phyloP scores from a whole-genome alignment of 2,888 invertebrate genomes.

The Heliconius hortense region DNA sequence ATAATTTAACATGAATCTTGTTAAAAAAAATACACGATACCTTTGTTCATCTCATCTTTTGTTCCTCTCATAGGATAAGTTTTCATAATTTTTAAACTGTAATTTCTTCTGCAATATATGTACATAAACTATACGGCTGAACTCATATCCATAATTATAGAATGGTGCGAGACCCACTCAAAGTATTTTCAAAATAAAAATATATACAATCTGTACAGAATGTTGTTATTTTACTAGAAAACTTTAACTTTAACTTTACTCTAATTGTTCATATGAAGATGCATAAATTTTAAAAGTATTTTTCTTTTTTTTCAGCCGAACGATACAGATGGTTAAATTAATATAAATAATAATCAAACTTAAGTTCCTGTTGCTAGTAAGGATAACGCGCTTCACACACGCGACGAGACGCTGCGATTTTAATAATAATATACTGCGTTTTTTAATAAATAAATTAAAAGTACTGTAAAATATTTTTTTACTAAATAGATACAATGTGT shows the following conservation, averaged over 20 bases:
- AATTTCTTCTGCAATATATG: not conserved
- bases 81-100: not conserved
- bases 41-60: no score
- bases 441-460: not conserved
- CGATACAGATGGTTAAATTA: constrained; percentile 49
- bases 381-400: constrained; percentile 52
- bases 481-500: not conserved
- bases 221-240: no score
- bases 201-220: no score
- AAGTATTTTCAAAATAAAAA: no score
- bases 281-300: not conserved
- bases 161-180: no score
- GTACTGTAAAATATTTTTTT: not conserved
- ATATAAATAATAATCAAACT: constrained; percentile 55
- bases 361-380: constrained; percentile 67
- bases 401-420: constrained; percentile 51
- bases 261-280: not conserved
- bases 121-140: no score
- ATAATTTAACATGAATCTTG: no score
- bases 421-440: constrained; percentile 30
- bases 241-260: no score
- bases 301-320: constrained; percentile 59
- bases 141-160: no score
- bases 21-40: no score
- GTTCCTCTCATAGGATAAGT: not conserved